Evolutionary conservation across 2,113 vertebrate genomes (phyloP).

Genomic region (Poicephalus meyeri): DNA sequence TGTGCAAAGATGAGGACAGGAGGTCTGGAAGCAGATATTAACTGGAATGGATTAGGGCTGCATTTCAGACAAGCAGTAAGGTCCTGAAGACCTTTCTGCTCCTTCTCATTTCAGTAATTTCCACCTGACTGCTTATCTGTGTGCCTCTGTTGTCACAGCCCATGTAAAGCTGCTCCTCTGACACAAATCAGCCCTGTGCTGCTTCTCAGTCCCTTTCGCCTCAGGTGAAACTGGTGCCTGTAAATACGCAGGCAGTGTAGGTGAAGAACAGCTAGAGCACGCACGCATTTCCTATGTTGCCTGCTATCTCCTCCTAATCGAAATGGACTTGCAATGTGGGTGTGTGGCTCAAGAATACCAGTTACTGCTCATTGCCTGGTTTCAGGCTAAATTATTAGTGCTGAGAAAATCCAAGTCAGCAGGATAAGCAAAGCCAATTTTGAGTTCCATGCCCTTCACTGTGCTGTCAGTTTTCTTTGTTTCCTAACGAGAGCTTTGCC

Average conservation of each 20-base stretch:
- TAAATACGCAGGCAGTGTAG: not conserved
- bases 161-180: not conserved
- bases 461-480: not conserved
- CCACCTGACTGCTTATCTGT: not conserved
- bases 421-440: not conserved
- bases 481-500: not conserved
- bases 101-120: not conserved
- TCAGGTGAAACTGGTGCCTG: not conserved
- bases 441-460: not conserved
- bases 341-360: not conserved
- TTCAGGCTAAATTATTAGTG: not conserved
- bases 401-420: not conserved
- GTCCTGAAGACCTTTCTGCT: not conserved
- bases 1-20: not conserved
- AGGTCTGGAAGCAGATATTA: not conserved
- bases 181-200: not conserved
- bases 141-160: not conserved
- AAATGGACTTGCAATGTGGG: not conserved
- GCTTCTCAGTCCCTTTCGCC: not conserved
- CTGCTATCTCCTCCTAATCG: not conserved
- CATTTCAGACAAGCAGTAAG: not conserved
- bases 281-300: fast-evolving
- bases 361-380: not conserved
- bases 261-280: not conserved
- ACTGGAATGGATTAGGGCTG: not conserved